A percentile compares a stretch with the other conserved stretches of the same genome.
Conservation (phyloP, 1,140 invertebrate species). For the Globodera ellingtonae region DNA sequence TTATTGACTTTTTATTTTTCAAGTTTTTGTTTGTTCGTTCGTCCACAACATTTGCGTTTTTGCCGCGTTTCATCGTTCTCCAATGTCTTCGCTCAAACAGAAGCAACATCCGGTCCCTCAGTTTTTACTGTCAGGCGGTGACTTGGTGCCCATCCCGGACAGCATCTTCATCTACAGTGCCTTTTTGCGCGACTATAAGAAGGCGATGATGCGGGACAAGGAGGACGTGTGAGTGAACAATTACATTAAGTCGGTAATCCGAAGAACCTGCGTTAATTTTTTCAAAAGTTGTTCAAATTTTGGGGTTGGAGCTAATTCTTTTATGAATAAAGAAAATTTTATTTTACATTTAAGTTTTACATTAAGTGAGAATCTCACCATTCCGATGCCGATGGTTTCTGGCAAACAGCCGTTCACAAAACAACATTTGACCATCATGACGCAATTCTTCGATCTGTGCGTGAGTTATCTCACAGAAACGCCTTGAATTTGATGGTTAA, state of each 20-base stretch:
- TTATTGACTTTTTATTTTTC: no score
- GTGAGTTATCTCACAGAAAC: neutral
- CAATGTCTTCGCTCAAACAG: neutral
- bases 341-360: neutral
- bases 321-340: no score
- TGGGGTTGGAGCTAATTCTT: neutral
- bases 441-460: neutral
- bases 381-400: neutral
- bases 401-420: constrained; percentile 4
- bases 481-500: no score
- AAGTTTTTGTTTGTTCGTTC: no score
- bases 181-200: constrained; percentile 17
- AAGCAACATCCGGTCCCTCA: neutral
- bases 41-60: no score
- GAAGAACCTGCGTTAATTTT: no score
- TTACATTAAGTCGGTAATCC: no score
- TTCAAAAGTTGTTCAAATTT: neutral
- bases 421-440: neutral
- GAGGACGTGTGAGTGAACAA: neutral
- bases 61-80: no score
- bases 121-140: neutral
- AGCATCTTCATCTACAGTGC: constrained; percentile 10
- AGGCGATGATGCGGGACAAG: constrained; percentile 13
- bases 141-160: constrained; percentile 6
- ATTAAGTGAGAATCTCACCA: constrained; percentile 15